Evolutionary conservation across 2,113 vertebrate genomes (phyloP).

Genomic region (Synchiropus splendidus): DNA sequence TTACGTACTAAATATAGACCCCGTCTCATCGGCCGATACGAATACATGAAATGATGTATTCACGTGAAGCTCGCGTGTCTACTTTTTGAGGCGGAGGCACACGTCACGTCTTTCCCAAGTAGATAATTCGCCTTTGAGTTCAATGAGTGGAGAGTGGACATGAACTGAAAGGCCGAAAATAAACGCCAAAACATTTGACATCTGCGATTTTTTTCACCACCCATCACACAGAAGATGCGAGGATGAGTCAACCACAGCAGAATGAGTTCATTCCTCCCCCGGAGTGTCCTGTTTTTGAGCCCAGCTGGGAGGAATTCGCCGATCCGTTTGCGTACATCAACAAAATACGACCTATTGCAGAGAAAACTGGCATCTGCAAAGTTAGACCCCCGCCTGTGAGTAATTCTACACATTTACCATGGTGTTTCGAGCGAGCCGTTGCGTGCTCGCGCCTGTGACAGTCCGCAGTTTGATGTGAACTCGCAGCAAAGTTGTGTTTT

Average conservation of each 20-base stretch:
- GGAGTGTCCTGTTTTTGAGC: conserved; percentile 95
- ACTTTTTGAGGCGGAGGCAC: conserved; percentile 62
- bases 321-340: conserved; percentile 94
- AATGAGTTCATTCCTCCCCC: conserved; percentile 91
- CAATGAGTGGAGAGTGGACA: conserved; percentile 64
- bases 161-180: conserved; percentile 48
- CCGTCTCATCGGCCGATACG: too few relatives aligned
- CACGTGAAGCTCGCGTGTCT: conserved; percentile 32
- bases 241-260: conserved; percentile 66
- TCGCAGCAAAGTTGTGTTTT: conserved; percentile 63
- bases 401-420: conserved; percentile 10
- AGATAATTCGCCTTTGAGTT: conserved; percentile 65
- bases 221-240: conserved; percentile 54
- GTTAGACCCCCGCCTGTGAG: conserved; percentile 90
- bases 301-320: conserved; percentile 90
- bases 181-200: conserved; percentile 11
- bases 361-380: conserved; percentile 96
- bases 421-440: accelerated
- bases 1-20: too few relatives aligned
- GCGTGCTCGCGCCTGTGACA: background rate
- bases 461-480: conserved; percentile 16
- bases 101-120: conserved; percentile 39
- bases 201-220: conserved; percentile 23
- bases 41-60: too few relatives aligned
- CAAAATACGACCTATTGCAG: conserved; percentile 94